Evolutionary conservation across 2,797 vertebrate species (phyloP).

Genomic region (Sylvilagus floridanus): DNA sequence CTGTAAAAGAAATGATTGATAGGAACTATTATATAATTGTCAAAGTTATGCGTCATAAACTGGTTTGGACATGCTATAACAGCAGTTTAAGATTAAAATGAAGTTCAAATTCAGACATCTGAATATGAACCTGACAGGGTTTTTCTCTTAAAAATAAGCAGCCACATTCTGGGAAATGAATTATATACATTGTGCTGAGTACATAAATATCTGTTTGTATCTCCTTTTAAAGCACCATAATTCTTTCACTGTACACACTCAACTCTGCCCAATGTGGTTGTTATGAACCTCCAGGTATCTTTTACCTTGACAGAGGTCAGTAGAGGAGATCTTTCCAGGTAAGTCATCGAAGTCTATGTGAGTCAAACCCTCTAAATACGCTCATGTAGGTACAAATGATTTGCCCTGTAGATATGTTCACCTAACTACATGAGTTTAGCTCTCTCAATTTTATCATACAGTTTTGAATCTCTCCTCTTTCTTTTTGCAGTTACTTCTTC

Average conservation of each 20-base stretch:
- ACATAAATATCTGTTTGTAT: constrained; percentile 65
- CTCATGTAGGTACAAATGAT: no score
- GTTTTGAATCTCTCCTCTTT: not conserved
- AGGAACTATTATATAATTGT: constrained; percentile 60
- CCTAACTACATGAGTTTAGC: not conserved
- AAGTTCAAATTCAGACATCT: constrained; percentile 69
- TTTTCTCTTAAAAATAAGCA: constrained; percentile 73
- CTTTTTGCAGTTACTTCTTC: not conserved
- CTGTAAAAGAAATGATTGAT: constrained; percentile 65
- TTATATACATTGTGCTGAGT: constrained; percentile 41
- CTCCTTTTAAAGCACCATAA: constrained; percentile 57
- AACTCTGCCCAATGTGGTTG: not conserved
- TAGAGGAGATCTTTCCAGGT: constrained; percentile 6
- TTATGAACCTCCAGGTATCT: constrained; percentile 1
- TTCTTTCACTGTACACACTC: constrained; percentile 30
- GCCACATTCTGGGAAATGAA: constrained; percentile 70
- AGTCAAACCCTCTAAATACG: not conserved
- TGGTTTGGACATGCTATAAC: constrained; percentile 73
- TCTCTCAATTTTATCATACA: not conserved
- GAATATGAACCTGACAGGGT: constrained; percentile 70
- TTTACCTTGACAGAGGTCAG: not conserved
- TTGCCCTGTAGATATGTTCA: no score
- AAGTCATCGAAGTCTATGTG: not conserved
- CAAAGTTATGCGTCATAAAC: constrained; percentile 73
- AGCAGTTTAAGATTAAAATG: constrained; percentile 78